Percentiles rank a stretch among this genome's conserved stretches.
phyloP scores from a whole-genome alignment of 2,797 vertebrate species.

The Oceanodroma leucorhoa region DNA sequence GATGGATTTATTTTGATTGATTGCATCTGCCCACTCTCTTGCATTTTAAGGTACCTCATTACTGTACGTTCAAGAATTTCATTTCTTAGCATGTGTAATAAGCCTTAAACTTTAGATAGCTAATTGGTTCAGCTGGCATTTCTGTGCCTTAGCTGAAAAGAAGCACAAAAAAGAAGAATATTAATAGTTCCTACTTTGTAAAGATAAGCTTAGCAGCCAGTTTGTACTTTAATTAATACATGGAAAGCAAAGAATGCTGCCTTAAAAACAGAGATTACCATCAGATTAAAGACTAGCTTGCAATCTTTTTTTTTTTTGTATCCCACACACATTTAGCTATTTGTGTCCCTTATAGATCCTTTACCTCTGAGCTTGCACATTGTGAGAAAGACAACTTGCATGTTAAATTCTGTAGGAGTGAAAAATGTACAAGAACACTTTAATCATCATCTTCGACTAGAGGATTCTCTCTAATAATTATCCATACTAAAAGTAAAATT shows the following conservation, averaged over 20 bases:
- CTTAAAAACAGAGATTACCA: neutral
- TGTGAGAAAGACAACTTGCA: neutral
- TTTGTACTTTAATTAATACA: constrained; percentile 24
- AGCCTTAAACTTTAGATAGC: constrained; percentile 14
- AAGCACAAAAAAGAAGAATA: neutral
- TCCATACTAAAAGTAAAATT: neutral
- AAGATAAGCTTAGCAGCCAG: neutral
- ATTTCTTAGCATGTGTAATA: constrained; percentile 50
- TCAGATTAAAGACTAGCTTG: neutral
- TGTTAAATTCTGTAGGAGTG: neutral
- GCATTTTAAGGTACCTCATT: constrained; percentile 54
- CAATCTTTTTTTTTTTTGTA: neutral
- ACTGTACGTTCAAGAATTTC: neutral
- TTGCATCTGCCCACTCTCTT: constrained; percentile 27
- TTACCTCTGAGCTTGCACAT: accelerated
- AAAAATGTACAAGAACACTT: neutral
- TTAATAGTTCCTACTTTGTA: constrained; percentile 32
- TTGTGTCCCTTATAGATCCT: neutral
- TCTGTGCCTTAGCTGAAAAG: constrained; percentile 25
- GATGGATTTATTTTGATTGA: constrained; percentile 34
- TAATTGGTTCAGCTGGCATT: constrained; percentile 34
- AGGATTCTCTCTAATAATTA: neutral
- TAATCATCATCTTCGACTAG: neutral
- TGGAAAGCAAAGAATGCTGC: neutral
- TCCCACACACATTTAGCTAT: neutral